phyloP scores from a whole-genome alignment of 2,888 invertebrate species.

The Phytoseiulus persimilis region DNA sequence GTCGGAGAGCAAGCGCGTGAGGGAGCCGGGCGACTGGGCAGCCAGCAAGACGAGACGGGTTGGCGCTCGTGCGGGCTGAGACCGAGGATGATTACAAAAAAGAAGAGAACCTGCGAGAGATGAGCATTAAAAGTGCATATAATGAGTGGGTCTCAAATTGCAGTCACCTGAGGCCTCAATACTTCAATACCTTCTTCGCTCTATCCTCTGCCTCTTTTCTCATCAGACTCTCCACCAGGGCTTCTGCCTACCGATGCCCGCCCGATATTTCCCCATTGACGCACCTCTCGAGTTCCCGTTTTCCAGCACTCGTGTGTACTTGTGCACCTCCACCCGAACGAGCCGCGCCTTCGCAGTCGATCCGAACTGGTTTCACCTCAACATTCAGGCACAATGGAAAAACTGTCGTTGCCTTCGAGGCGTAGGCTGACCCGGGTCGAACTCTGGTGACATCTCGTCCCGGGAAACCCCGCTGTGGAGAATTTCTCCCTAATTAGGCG shows the following conservation, averaged over 20 bases:
- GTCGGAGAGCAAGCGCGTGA: neutral
- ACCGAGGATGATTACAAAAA: neutral
- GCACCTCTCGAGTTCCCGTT: too few species aligned
- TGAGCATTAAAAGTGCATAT: neutral
- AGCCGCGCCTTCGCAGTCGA: too few species aligned
- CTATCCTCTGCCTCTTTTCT: neutral
- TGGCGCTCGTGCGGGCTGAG: neutral
- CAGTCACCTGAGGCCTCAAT: neutral
- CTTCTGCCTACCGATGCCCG: neutral
- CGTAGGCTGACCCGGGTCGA: too few species aligned
- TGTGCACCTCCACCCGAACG: too few species aligned
- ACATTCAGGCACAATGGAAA: too few species aligned
- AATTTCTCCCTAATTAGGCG: too few species aligned
- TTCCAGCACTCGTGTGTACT: too few species aligned
- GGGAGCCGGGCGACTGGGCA: neutral
- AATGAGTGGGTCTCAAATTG: conserved; percentile 5
- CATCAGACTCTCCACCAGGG: neutral
- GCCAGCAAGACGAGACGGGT: neutral
- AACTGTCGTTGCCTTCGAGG: too few species aligned
- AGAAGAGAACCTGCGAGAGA: neutral
- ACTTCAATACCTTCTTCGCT: neutral
- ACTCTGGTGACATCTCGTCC: too few species aligned
- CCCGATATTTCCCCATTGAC: neutral
- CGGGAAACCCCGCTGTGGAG: too few species aligned
- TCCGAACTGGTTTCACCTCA: too few species aligned